Conservation (phyloP, 2,113 vertebrate genomes). For the Myotis davidii region DNA sequence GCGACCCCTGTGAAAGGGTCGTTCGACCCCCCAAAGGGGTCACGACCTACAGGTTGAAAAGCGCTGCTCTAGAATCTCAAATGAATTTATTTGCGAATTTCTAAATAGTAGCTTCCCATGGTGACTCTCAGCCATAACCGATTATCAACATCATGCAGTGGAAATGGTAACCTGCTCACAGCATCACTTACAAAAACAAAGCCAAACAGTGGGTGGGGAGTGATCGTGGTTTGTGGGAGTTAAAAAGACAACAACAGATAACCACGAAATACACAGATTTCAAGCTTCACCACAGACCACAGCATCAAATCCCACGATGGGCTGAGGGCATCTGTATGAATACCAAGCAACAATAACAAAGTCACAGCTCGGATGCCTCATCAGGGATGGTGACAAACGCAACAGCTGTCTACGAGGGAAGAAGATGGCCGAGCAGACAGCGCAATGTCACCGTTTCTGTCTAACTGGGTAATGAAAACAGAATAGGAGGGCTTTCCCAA, state of each 20-base stretch:
- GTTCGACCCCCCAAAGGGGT: no score
- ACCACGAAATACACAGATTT: background rate
- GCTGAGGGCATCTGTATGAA: background rate
- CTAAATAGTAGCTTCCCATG: background rate
- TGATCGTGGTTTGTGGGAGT: background rate
- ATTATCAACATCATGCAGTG: background rate
- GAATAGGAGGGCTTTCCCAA: background rate
- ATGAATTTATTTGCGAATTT: background rate
- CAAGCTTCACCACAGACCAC: background rate
- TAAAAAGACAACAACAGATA: background rate
- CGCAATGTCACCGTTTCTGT: background rate
- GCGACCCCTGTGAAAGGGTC: no score
- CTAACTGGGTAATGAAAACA: background rate
- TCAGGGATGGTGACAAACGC: background rate
- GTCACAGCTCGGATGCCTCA: no score
- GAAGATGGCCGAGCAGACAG: background rate
- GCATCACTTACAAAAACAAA: no score
- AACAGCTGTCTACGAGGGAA: fast-evolving
- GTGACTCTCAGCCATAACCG: background rate
- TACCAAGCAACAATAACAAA: background rate
- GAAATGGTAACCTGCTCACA: no score
- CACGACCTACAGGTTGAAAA: no score
- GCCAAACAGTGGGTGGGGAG: no score
- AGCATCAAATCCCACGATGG: background rate
- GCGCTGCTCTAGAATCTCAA: background rate